Conservation (phyloP, 2,888 invertebrate genomes). For the Baronia brevicornis region DNA sequence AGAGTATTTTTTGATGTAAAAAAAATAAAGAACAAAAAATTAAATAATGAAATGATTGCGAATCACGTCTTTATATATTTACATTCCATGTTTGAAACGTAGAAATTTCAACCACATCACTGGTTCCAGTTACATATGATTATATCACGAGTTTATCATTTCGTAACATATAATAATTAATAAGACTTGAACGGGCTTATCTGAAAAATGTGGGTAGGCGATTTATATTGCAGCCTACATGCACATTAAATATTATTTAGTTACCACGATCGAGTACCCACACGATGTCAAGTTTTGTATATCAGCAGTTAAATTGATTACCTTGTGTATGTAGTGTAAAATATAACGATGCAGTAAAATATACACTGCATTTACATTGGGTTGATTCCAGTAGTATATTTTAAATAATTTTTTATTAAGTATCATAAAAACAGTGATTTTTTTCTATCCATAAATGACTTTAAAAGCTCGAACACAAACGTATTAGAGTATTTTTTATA, state of each 20-base stretch:
- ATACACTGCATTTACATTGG: conserved; percentile 1
- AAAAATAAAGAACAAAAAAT: too few species aligned
- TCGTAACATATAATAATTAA: conserved; percentile 23
- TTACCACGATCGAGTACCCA: too few species aligned
- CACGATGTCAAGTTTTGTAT: too few species aligned
- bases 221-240: background rate
- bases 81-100: too few species aligned
- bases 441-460: too few species aligned
- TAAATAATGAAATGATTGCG: too few species aligned
- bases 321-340: background rate
- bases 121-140: conserved; percentile 14
- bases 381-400: conserved; percentile 1
- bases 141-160: conserved; percentile 26
- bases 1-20: too few species aligned
- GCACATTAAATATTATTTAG: conserved; percentile 1
- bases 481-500: too few species aligned
- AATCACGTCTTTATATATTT: too few species aligned
- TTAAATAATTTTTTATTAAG: background rate
- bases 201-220: conserved; percentile 6
- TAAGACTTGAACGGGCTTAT: conserved; percentile 10
- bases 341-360: conserved; percentile 5
- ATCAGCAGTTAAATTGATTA: conserved; percentile 6
- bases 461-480: too few species aligned
- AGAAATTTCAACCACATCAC: conserved; percentile 8
- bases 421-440: conserved; percentile 4